Evolutionary conservation across 2,888 invertebrate genomes (phyloP), one percentile per base, ranked within the genome.

Genomic region (Macaria notata): DNA sequence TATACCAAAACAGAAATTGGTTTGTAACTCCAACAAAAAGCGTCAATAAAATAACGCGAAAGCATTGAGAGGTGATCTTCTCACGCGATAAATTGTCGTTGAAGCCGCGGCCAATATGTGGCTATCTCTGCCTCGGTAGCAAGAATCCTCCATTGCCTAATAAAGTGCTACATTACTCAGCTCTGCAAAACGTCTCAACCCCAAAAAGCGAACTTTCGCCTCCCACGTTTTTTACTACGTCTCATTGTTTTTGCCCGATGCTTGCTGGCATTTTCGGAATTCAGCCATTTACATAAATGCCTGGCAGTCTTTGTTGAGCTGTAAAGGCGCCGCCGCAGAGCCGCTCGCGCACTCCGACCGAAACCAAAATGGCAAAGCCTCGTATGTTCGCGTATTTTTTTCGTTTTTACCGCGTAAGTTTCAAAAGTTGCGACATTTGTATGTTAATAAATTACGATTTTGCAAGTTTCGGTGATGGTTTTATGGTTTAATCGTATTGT

Each of bases 211-310:
- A 83, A 83, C 84, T 86, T 88, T 87, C 84, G 78, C 81, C 80
- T 78, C 78, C 74, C 77, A 79, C 75, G 77, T 77, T 82, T 87
- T 86, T 87, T 83, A 78, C 70, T 70, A 59, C 69, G 64, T 73
- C 76, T 74, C 78, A 79, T 84, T 84, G 84, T 87, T 87, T 89
- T 88, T 86, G 82, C 76, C 66, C 68, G 73, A 71, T 74, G 72
- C 75, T 76, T 76, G 78, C 75, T 68, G 81, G 84, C 80, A 87
- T 86, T 87, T 88, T 88, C 81, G 87, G 88, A 86, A 88, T 88
- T 83, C 82, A 78, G 76, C 73, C 79, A 89, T 90, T 90, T 90
- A 88, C 90, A 89, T 90, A 90, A 88, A 89, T 88, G 73, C 87
- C 83, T 69, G 66, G 70, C 75, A 74, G 76, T 79, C 87, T 88